Percentiles rank a stretch among this genome's conserved stretches.
These are phyloP conservation scores for Anastatus disparis DNA, from an alignment of 1,140 invertebrate species.

Conservation along the genomic window DNA sequence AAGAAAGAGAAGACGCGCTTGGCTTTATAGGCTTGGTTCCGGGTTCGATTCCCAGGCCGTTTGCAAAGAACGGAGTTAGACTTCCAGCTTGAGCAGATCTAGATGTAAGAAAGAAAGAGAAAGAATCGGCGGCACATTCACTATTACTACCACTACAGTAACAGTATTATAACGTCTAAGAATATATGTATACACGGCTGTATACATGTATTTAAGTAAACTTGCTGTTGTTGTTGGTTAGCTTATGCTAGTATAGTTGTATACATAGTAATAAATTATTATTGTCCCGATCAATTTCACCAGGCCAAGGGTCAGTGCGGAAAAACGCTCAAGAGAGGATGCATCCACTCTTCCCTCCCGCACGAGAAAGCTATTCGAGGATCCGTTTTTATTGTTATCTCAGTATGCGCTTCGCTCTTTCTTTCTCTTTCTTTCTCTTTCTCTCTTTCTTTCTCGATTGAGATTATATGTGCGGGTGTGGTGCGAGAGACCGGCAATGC, in stretches of 20 bases:
- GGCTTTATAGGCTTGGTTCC: slow-evolving; percentile 47
- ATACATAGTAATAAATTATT: slow-evolving; percentile 57
- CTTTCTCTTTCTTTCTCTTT: neutral
- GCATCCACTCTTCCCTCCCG: too few species aligned
- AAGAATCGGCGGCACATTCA: neutral
- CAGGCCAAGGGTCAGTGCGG: neutral
- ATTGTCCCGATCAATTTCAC: slow-evolving; percentile 56
- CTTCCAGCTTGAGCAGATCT: slow-evolving; percentile 50
- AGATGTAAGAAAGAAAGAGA: slow-evolving; percentile 50
- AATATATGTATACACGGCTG: too few species aligned
- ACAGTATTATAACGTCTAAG: too few species aligned
- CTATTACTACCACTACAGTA: slow-evolving; percentile 40
- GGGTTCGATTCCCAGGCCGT: slow-evolving; percentile 60
- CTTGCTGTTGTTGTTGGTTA: too few species aligned
- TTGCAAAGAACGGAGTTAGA: slow-evolving; percentile 45
- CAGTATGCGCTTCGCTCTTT: neutral
- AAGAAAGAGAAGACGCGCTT: neutral
- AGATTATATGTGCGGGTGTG: neutral
- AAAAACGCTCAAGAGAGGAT: too few species aligned
- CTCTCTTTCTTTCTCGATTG: neutral
- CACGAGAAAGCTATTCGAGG: too few species aligned
- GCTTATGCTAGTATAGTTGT: too few species aligned
- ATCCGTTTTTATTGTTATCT: neutral
- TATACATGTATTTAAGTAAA: too few species aligned
- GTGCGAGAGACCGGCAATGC: too few species aligned